These are phyloP conservation scores for Sminthurides aquaticus DNA, from an alignment of 2,888 invertebrate species.

Conservation along the genomic window DNA sequence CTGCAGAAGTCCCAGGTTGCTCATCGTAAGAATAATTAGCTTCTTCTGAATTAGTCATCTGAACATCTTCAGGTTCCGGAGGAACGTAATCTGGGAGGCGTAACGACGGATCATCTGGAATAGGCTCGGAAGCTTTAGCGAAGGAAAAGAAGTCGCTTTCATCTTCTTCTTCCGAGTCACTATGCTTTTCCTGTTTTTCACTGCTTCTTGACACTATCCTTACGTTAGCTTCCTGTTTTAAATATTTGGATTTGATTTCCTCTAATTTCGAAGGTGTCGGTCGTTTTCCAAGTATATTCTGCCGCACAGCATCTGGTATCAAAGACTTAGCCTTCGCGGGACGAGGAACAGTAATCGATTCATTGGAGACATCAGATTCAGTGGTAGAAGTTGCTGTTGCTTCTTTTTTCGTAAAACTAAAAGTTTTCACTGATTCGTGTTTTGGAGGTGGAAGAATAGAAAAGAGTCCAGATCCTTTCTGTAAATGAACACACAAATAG, in stretches of 20 bases:
- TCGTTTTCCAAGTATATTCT: constrained; percentile 28
- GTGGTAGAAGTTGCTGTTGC: neutral
- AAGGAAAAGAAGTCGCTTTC: constrained; percentile 36
- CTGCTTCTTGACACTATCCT: constrained; percentile 20
- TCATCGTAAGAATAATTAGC: neutral
- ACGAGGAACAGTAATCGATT: neutral
- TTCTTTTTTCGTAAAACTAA: neutral
- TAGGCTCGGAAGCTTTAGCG: constrained; percentile 21
- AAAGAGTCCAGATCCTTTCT: constrained; percentile 62
- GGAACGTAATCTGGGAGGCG: constrained; percentile 18
- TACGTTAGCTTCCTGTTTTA: constrained; percentile 35
- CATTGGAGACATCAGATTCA: constrained; percentile 1
- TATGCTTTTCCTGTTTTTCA: constrained; percentile 31
- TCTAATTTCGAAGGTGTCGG: constrained; percentile 32
- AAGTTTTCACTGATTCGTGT: constrained; percentile 44
- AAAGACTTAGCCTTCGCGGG: constrained; percentile 23
- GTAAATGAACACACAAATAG: constrained; percentile 44
- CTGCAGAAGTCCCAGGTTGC: neutral
- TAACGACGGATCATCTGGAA: constrained; percentile 18
- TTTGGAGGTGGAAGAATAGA: constrained; percentile 64
- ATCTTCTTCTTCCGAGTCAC: constrained; percentile 39
- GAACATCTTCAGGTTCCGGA: constrained; percentile 8
- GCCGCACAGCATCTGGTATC: constrained; percentile 38
- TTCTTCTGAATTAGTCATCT: constrained; percentile 16
- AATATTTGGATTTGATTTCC: constrained; percentile 36